Conservation (phyloP, 2,888 invertebrate species). For the Epistrophe eligans region DNA sequence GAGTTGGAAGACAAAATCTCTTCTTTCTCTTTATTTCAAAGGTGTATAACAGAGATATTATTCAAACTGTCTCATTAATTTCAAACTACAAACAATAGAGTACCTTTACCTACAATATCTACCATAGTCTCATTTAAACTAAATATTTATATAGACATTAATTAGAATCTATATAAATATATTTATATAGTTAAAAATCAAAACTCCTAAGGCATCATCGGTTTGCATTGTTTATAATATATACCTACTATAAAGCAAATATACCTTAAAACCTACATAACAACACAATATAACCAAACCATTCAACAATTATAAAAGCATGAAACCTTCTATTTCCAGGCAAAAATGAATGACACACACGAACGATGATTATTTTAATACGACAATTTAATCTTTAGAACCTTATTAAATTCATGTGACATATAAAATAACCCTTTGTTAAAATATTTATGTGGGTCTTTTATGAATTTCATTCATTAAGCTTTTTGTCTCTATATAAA, state of each 20-base stretch:
- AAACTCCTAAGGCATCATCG: background rate
- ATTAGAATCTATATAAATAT: conserved; percentile 1
- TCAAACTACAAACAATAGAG: too few species aligned
- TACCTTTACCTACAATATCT: too few species aligned
- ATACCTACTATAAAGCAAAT: background rate
- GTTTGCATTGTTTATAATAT: background rate
- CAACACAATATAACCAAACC: background rate
- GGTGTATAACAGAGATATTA: too few species aligned
- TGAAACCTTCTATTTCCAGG: background rate
- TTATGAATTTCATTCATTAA: conserved; percentile 24
- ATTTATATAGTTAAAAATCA: conserved; percentile 31
- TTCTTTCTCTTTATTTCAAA: too few species aligned
- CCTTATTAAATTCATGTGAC: conserved; percentile 61
- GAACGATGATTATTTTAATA: conserved; percentile 47
- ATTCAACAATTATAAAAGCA: conserved; percentile 7
- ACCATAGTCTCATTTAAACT: conserved; percentile 4
- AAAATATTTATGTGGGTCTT: conserved; percentile 41
- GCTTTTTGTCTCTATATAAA: background rate
- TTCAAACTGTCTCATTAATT: too few species aligned
- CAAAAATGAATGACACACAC: background rate
- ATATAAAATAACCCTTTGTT: conserved; percentile 53
- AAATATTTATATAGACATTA: background rate
- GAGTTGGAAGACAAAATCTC: too few species aligned
- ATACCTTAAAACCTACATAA: background rate
- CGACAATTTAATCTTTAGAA: conserved; percentile 63